Evolutionary conservation across 2,113 vertebrate species (phyloP), one percentile per base, ranked within the genome.

Genomic region (Thunnus thynnus): DNA sequence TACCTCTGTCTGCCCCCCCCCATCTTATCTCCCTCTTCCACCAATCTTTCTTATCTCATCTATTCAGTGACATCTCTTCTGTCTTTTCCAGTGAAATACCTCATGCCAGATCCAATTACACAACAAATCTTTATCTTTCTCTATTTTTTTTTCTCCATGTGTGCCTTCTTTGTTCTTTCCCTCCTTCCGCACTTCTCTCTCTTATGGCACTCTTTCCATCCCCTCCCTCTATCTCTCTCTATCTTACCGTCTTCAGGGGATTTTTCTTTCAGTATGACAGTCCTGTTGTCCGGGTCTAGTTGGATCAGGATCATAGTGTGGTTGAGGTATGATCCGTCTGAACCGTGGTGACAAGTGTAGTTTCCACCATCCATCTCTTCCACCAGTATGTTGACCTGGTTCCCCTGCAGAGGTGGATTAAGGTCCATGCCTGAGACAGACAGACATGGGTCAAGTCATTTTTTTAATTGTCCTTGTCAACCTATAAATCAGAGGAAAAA

Each of bases 271-370:
- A 96, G 89, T 17, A 96, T 92, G 73, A 80, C 88, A 2, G 64
- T 84, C 46, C 32, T 50, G 69, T 88, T 86, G 48, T 85, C 80
- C 5, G 75, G 68, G 2, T 85, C 63, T 1, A 85, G 66, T 57
- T 91, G 93, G 67, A 94, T 65, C 84, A 96, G 68, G 57, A 96
- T 78, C 66, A 93, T 2, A 0, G 94, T 95, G 90, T 95, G 87
- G 85, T 95, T 95, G 18, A 95, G 91, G 73, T 93, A 74, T 0
- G 83, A 74, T 81, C 93, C 89, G 0, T 52, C 18, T 2, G 64
- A 14, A 3, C 72, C 13, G 18, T 79, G 80, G 83, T 95, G 93
- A 78, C 95, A 96, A 5, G 86, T 92, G 91, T 90, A 96, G 88
- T 95, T 95, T 32, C 94, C 95, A 47, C 92, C 95, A 0, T 72